These are phyloP conservation scores for Drosophila seclusa DNA, from an alignment of 2,888 invertebrate species.

Conservation along the genomic window DNA sequence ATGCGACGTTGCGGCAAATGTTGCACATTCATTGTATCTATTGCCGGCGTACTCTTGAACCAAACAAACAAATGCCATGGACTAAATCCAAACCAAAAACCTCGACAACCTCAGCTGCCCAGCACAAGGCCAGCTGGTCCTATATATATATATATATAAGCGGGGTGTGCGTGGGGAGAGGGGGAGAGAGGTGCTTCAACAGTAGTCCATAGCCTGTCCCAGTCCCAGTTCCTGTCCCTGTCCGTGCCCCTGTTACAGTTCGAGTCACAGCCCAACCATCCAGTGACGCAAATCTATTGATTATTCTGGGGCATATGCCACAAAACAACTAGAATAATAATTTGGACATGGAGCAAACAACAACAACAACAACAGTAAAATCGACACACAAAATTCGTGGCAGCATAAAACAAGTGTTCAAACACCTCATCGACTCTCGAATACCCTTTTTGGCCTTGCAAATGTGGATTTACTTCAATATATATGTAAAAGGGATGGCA, in stretches of 20 bases:
- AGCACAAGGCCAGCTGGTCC: slow-evolving; percentile 16
- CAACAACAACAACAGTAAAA: slow-evolving; percentile 24
- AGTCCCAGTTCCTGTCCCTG: background rate
- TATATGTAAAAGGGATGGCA: background rate
- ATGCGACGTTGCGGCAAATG: slow-evolving; percentile 5
- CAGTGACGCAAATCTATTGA: slow-evolving; percentile 77
- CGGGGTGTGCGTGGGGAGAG: background rate
- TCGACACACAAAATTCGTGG: slow-evolving; percentile 31
- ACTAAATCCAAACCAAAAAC: slow-evolving; percentile 18
- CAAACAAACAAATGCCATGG: slow-evolving; percentile 19
- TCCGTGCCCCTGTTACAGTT: background rate
- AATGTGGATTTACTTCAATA: background rate
- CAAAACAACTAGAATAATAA: slow-evolving; percentile 36
- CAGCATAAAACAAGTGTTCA: slow-evolving; percentile 35
- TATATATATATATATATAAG: background rate
- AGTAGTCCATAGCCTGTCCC: background rate
- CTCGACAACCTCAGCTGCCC: slow-evolving; percentile 19
- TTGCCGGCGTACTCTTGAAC: slow-evolving; percentile 33
- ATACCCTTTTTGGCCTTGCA: slow-evolving; percentile 6
- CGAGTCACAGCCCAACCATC: slow-evolving; percentile 25
- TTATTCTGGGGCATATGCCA: slow-evolving; percentile 65
- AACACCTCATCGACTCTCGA: slow-evolving; percentile 4
- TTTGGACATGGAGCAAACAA: slow-evolving; percentile 21
- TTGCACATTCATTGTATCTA: slow-evolving; percentile 18
- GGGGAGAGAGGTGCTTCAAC: background rate